Evolutionary conservation across 2,888 invertebrate species (phyloP).

Genomic region (Psylliodes chrysocephalus): DNA sequence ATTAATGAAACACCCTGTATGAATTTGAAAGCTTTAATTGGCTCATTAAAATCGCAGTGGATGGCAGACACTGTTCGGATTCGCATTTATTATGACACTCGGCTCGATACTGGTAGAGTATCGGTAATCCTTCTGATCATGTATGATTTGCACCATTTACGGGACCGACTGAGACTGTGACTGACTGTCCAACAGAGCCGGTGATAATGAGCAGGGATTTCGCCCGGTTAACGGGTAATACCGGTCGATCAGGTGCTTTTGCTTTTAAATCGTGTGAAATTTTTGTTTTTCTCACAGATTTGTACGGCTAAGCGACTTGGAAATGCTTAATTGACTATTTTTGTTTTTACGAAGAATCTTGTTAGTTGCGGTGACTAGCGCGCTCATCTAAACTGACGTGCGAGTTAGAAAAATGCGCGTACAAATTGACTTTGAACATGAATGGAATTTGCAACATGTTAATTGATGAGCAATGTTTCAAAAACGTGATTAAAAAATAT

Average conservation of each 20-base stretch:
- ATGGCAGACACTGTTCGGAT: constrained; percentile 48
- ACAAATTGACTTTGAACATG: no score
- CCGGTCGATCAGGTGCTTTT: constrained; percentile 23
- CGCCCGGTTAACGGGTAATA: constrained; percentile 25
- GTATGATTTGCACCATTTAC: constrained; percentile 39
- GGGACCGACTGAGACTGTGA: constrained; percentile 25
- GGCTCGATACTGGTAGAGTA: not conserved
- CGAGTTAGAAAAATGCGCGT: not conserved
- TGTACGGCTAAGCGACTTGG: constrained; percentile 6
- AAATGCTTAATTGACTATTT: constrained; percentile 7
- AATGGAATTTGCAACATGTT: no score
- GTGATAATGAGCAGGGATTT: constrained; percentile 26
- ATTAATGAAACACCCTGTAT: no score
- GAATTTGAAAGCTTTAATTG: constrained; percentile 51
- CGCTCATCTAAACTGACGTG: not conserved
- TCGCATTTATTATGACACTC: constrained; percentile 38
- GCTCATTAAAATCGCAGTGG: constrained; percentile 49
- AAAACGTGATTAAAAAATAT: no score
- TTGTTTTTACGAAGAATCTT: constrained; percentile 8
- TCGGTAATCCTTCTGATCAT: constrained; percentile 37
- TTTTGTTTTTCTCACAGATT: constrained; percentile 22
- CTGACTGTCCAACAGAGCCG: constrained; percentile 23
- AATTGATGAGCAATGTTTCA: no score
- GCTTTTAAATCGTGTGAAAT: constrained; percentile 28
- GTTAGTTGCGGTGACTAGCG: not conserved